These are phyloP conservation scores for Luscinia luscinia DNA, from an alignment of 2,797 vertebrate genomes.

Conservation along the genomic window DNA sequence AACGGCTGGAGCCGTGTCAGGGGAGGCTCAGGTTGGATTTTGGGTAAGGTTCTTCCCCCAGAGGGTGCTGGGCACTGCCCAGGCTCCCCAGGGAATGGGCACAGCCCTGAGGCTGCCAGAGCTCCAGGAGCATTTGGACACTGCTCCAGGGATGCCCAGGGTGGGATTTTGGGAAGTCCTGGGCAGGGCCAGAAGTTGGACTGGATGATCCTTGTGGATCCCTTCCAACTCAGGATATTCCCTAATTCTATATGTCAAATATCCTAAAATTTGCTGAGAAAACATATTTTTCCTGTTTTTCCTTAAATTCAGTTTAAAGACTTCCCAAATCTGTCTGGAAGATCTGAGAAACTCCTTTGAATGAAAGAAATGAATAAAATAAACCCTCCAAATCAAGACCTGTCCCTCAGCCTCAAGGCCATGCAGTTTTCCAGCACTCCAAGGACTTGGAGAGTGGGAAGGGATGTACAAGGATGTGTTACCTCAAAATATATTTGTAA, in stretches of 20 bases:
- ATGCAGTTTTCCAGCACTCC: neutral
- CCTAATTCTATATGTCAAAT: neutral
- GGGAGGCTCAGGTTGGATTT: neutral
- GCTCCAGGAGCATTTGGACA: neutral
- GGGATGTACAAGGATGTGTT: neutral
- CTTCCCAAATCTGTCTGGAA: neutral
- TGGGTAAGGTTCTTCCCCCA: neutral
- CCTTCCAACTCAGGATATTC: neutral
- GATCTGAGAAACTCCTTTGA: neutral
- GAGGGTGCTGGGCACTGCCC: too few relatives aligned
- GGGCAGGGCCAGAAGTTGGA: neutral
- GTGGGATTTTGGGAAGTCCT: neutral
- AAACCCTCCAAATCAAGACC: neutral
- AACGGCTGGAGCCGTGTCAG: neutral
- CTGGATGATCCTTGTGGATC: neutral
- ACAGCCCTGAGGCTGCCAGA: neutral
- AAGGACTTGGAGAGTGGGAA: fast-evolving
- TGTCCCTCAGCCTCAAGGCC: neutral
- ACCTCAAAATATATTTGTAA: neutral
- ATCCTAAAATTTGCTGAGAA: neutral
- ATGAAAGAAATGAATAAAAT: neutral
- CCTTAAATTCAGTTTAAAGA: neutral
- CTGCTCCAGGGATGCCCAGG: fast-evolving
- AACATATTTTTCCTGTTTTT: neutral
- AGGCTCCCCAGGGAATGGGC: neutral